Percentiles rank a stretch among this genome's conserved stretches.
These are phyloP conservation scores for Philaethria dido DNA, from an alignment of 2,888 invertebrate genomes.

Conservation along the genomic window DNA sequence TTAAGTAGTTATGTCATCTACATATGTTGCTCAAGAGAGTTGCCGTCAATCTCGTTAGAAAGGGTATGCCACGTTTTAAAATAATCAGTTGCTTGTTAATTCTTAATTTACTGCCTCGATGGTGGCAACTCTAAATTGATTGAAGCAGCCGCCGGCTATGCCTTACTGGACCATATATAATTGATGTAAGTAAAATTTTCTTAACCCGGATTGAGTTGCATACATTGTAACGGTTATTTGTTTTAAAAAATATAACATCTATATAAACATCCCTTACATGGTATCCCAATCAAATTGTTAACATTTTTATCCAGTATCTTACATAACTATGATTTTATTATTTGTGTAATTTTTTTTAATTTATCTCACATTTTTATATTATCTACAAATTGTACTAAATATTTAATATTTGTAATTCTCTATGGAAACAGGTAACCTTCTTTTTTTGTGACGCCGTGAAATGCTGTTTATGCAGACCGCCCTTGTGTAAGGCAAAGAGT, in stretches of 20 bases:
- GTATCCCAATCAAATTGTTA: too few species aligned
- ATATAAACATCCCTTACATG: too few species aligned
- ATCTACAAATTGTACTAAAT: too few species aligned
- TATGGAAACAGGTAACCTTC: too few species aligned
- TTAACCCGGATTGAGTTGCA: not conserved
- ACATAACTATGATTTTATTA: too few species aligned
- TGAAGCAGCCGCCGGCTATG: slow-evolving; percentile 64
- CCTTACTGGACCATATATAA: slow-evolving; percentile 63
- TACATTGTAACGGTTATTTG: not conserved
- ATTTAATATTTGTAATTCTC: too few species aligned
- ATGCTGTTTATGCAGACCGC: too few species aligned
- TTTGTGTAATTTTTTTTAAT: too few species aligned
- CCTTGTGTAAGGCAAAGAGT: too few species aligned
- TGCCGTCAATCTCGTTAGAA: slow-evolving; percentile 71
- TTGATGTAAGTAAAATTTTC: slow-evolving; percentile 37
- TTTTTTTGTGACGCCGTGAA: too few species aligned
- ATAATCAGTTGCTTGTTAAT: slow-evolving; percentile 80
- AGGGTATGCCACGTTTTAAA: slow-evolving; percentile 81
- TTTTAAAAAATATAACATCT: not conserved
- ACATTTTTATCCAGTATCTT: too few species aligned
- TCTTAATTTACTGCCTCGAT: slow-evolving; percentile 82
- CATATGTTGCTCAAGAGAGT: slow-evolving; percentile 32
- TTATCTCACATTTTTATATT: too few species aligned
- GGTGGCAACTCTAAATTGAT: slow-evolving; percentile 74
- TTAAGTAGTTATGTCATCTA: not conserved